These are phyloP conservation scores for Rallus limicola DNA, from an alignment of 2,113 vertebrate genomes.

Conservation along the genomic window DNA sequence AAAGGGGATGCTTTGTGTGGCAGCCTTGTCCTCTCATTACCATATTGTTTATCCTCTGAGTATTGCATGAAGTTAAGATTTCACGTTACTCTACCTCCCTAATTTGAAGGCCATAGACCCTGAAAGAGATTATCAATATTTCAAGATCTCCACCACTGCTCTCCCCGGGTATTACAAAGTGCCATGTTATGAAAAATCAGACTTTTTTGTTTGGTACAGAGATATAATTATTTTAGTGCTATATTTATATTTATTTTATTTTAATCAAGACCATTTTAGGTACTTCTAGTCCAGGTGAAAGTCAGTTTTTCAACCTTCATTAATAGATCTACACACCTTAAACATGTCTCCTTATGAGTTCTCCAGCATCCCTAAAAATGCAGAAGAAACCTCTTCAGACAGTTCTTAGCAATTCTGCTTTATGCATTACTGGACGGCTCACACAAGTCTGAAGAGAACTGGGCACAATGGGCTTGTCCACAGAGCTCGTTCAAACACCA, in stretches of 20 bases:
- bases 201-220: neutral
- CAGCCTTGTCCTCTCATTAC: neutral
- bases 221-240: neutral
- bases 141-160: neutral
- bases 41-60: neutral
- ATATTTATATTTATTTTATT: too few species aligned
- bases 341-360: neutral
- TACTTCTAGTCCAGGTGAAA: neutral
- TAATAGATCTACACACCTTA: neutral
- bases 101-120: neutral
- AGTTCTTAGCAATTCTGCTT: neutral
- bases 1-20: neutral
- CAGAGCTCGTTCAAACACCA: neutral
- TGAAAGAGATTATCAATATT: neutral
- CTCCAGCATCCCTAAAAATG: neutral
- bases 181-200: neutral
- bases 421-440: neutral
- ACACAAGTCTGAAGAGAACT: neutral
- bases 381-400: constrained; percentile 2
- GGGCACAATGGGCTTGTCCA: neutral
- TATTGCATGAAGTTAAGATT: neutral
- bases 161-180: neutral
- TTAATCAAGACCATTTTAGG: neutral
- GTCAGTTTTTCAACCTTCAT: neutral
- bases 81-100: neutral